A percentile compares a stretch with the other conserved stretches of the same genome.
Evolutionary conservation across 2,113 vertebrate species (phyloP).

Genomic region (Ptilorrhoa leucosticta): DNA sequence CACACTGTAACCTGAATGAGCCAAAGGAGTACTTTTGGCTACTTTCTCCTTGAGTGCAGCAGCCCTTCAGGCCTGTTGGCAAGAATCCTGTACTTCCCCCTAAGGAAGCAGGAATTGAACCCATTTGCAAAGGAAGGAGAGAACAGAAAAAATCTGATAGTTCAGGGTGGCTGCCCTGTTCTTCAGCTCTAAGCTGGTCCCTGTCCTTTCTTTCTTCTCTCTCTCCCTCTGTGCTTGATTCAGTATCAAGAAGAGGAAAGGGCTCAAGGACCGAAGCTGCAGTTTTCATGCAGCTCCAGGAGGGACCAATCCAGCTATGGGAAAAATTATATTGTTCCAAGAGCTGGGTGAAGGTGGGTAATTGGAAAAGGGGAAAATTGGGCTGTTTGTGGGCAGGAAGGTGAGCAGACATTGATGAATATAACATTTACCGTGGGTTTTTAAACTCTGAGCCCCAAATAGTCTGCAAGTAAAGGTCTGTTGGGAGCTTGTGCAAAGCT

Average conservation of each 20-base stretch:
- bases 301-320: background rate
- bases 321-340: background rate
- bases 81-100: accelerated
- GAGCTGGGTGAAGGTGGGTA: background rate
- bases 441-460: background rate
- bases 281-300: background rate
- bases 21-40: background rate
- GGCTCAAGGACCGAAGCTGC: background rate
- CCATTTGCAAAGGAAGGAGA: background rate
- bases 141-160: background rate
- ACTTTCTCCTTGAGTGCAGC: background rate
- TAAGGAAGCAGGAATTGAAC: background rate
- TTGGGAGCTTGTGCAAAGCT: background rate
- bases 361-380: background rate
- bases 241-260: background rate
- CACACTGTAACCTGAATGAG: background rate
- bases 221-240: background rate
- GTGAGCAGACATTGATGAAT: background rate
- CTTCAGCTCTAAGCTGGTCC: background rate
- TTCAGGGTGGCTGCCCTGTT: background rate
- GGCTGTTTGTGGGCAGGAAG: background rate
- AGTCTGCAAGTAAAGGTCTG: background rate
- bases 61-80: background rate
- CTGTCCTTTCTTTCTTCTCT: background rate
- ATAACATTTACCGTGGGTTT: background rate